phyloP scores from a whole-genome alignment of 1,140 invertebrate species.

The Drosophila pseudoobscura region DNA sequence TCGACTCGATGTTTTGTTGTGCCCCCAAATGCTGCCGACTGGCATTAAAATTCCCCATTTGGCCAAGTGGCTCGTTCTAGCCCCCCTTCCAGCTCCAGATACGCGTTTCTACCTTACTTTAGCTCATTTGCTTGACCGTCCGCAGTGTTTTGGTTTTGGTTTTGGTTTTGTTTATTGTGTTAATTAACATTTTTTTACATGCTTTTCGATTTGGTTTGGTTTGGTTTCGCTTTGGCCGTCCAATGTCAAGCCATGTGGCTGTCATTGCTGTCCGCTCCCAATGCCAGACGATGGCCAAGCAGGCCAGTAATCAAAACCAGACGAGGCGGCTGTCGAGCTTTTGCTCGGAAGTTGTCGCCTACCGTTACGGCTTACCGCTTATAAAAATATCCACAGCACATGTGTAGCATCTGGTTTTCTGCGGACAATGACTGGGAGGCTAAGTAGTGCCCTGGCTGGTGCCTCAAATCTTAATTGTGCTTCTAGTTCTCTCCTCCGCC shows the following conservation, averaged over 20 bases:
- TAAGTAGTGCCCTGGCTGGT: conserved; percentile 42
- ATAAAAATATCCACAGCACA: conserved; percentile 49
- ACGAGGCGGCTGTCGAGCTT: conserved; percentile 47
- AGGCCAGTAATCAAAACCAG: conserved; percentile 64
- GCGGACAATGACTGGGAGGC: conserved; percentile 64
- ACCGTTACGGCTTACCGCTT: conserved; percentile 71
- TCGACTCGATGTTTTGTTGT: conserved; percentile 11
- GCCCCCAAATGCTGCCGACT: conserved; percentile 19
- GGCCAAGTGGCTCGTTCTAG: conserved; percentile 18
- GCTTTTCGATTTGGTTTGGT: conserved; percentile 40
- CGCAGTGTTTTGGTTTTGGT: background rate
- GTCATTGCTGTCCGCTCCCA: conserved; percentile 55
- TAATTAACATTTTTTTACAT: conserved; percentile 60
- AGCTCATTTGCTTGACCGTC: conserved; percentile 22
- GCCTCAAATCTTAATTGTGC: conserved; percentile 53
- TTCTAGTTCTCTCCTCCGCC: too few relatives aligned
- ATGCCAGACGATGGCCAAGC: conserved; percentile 46
- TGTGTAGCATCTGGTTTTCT: conserved; percentile 1
- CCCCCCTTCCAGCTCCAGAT: conserved; percentile 26
- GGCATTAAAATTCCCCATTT: background rate
- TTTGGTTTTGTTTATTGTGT: conserved; percentile 13
- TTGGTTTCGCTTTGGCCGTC: conserved; percentile 50
- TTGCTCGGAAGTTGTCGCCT: conserved; percentile 63
- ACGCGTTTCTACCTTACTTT: conserved; percentile 29
- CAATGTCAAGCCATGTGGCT: conserved; percentile 70